phyloP scores from a whole-genome alignment of 2,888 invertebrate species.

The Zelleria hepariella region DNA sequence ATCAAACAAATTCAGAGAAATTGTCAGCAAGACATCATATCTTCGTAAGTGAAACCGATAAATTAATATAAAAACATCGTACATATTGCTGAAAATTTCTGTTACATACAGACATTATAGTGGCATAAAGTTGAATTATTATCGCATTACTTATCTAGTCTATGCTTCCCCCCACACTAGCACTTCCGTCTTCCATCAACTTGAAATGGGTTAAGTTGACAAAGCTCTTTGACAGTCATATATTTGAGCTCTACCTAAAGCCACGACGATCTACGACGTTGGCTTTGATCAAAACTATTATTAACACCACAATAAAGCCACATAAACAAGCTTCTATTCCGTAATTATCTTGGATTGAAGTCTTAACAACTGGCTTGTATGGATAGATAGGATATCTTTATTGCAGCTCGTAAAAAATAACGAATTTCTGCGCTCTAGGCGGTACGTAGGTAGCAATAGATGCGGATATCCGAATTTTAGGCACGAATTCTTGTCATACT shows the following conservation, averaged over 20 bases:
- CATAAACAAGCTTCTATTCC: neutral
- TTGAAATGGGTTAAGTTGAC: neutral
- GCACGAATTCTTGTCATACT: no score
- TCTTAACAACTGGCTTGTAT: neutral
- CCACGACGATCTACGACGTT: no score
- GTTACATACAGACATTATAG: neutral
- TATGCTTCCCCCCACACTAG: neutral
- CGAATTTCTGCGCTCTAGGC: no score
- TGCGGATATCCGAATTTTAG: no score
- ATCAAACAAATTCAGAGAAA: no score
- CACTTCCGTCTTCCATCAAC: neutral
- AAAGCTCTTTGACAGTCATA: neutral
- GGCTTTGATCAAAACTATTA: neutral
- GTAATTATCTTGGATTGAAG: neutral
- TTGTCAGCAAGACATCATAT: no score
- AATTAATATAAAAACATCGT: no score
- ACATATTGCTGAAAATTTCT: no score
- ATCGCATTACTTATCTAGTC: neutral
- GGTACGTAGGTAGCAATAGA: no score
- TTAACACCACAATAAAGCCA: neutral
- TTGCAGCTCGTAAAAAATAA: no score
- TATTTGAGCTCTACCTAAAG: neutral
- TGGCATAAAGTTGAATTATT: neutral
- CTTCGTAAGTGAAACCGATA: no score
- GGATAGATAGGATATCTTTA: no score